phyloP scores from a whole-genome alignment of 2,797 vertebrate species.

The Chromis chromis region DNA sequence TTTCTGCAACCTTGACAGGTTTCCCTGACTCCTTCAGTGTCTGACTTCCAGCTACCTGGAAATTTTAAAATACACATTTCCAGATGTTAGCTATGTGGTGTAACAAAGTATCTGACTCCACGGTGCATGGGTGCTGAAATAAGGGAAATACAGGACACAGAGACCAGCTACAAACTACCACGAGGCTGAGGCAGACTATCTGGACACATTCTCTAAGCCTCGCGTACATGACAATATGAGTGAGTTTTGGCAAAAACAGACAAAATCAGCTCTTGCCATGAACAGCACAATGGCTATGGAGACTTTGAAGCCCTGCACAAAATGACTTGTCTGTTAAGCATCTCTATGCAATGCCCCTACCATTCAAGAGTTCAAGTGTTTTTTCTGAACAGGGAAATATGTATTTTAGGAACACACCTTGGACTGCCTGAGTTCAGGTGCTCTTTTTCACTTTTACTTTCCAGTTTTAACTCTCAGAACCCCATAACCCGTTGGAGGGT shows the following conservation, averaged over 20 bases:
- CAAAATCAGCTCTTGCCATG: constrained; percentile 54
- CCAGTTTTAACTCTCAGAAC: too few relatives aligned
- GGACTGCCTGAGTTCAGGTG: constrained; percentile 18
- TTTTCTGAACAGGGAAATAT: constrained; percentile 1
- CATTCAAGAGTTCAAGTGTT: neutral
- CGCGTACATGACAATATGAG: constrained; percentile 54
- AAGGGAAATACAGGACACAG: constrained; percentile 43
- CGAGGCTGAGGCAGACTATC: constrained; percentile 36
- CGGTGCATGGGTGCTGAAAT: constrained; percentile 11
- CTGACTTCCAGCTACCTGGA: constrained; percentile 90
- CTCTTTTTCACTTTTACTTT: neutral
- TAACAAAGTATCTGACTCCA: neutral
- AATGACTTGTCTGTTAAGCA: constrained; percentile 15
- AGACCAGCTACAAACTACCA: constrained; percentile 45
- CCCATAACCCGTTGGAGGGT: too few relatives aligned
- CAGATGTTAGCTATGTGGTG: neutral
- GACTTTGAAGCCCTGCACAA: constrained; percentile 70
- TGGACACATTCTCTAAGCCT: constrained; percentile 39
- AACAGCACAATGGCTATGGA: constrained; percentile 59
- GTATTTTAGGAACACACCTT: neutral
- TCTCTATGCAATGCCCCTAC: neutral
- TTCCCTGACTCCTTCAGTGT: constrained; percentile 87
- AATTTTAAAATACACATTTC: constrained; percentile 26
- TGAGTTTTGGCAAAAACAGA: constrained; percentile 39
- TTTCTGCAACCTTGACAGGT: constrained; percentile 95